These are phyloP conservation scores for Drosophila rubida DNA, from an alignment of 2,888 invertebrate genomes.

Conservation along the genomic window DNA sequence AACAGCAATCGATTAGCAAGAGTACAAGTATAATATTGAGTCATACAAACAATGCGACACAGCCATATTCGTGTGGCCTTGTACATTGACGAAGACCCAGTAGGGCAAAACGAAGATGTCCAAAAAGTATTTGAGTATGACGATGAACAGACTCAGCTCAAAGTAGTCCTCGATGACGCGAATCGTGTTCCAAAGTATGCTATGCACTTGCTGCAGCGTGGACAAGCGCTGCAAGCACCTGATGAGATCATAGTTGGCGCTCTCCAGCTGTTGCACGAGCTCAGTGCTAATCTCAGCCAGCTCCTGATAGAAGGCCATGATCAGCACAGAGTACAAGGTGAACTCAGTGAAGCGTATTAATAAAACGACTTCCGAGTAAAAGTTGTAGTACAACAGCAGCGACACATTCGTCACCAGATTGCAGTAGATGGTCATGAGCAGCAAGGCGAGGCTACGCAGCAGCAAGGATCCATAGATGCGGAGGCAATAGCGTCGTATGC, in stretches of 20 bases:
- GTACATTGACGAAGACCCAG: conserved; percentile 58
- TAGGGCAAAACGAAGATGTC: conserved; percentile 69
- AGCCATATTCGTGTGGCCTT: neutral
- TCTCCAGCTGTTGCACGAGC: conserved; percentile 49
- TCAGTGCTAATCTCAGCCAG: conserved; percentile 23
- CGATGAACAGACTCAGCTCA: conserved; percentile 55
- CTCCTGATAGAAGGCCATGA: conserved; percentile 57
- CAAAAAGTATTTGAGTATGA: conserved; percentile 64
- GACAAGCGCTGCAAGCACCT: conserved; percentile 37
- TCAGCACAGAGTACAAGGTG: conserved; percentile 44
- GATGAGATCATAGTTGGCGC: conserved; percentile 30
- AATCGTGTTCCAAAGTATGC: conserved; percentile 56
- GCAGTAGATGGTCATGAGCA: conserved; percentile 1
- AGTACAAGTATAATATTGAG: neutral
- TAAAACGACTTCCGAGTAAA: conserved; percentile 71
- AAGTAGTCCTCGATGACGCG: conserved; percentile 68
- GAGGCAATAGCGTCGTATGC: conserved; percentile 40
- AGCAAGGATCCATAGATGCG: conserved; percentile 23
- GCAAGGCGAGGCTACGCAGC: neutral
- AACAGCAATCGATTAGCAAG: neutral
- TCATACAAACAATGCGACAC: conserved; percentile 60
- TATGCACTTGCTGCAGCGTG: conserved; percentile 65
- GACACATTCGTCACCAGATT: neutral
- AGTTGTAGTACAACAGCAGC: conserved; percentile 21
- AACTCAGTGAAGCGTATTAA: conserved; percentile 68